Base-by-base conservation (phyloP, 1,140 invertebrate genomes). In the Lordiphosa collinella region DNA sequence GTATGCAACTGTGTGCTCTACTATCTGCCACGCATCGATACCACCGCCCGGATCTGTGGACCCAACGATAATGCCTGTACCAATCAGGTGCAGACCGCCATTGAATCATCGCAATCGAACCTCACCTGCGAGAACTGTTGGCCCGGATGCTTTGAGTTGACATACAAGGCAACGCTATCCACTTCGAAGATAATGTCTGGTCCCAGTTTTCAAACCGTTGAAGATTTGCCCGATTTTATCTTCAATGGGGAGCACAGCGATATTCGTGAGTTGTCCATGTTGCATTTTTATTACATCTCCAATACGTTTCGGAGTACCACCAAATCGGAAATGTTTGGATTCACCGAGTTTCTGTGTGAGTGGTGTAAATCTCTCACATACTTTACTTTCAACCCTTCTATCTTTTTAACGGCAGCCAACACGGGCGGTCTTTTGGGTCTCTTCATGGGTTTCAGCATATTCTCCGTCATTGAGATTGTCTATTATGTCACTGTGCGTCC, bases 321-420 rank as follows among this genome's bases (percentile, higher is more conserved):
- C 1, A 94, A 95, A 85, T 93, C 92, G 37, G 93, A 94, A 86
- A 90, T 95, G 58, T 94, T 93, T 85, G 94, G 94, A 60, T 93
- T 94, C 52, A 94, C 93, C 2, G 94, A 95, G 86, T 94, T 95
- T 76, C 84, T 95, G 29, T 94, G 94, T 94, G 44, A 67, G 69
- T 38, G 1, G 0, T 6, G 6, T 4, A 6, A 1, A 7, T 25
- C 22, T 2, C 3, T 25, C 22, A 7, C 3, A 25, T 29, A 7
- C 6, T 25, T 13, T 22, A 4, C 22, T 31, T 8, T 37, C 7
- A 35, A 1, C 9, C 4, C 25, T 2, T 0, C 8, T 13, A 25
- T n/a, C n/a, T n/a, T 49, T 16, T 9, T 7, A 7, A 32, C 59
- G 49, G 51, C 79, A 95, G 94, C 94, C 0, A 95, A 94, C 76